Percentiles rank a stretch among this genome's conserved stretches.
phyloP scores from a whole-genome alignment of 2,888 invertebrate genomes.

The Ophioninae sp. region DNA sequence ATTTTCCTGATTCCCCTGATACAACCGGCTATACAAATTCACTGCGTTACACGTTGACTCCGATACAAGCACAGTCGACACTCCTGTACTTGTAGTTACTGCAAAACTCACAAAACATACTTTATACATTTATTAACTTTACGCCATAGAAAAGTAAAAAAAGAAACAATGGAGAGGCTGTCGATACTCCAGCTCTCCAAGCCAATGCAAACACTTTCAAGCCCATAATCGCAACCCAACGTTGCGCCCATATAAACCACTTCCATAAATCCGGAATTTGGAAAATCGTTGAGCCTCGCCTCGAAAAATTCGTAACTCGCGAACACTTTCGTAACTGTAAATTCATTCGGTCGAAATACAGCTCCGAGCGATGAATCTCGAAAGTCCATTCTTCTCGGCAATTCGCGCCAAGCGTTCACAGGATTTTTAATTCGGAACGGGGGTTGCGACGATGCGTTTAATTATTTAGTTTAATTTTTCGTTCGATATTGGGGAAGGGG shows the following conservation, averaged over 20 bases:
- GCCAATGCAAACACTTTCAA: constrained; percentile 35
- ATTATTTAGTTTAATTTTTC: constrained; percentile 21
- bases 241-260: constrained; percentile 27
- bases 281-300: constrained; percentile 41
- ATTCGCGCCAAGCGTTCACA: constrained; percentile 59
- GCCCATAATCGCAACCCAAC: constrained; percentile 36
- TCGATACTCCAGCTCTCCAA: constrained; percentile 77
- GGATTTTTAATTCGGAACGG: constrained; percentile 61
- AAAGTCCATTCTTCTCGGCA: constrained; percentile 38
- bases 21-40: constrained; percentile 36
- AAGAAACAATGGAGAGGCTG: constrained; percentile 69
- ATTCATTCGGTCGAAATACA: neutral
- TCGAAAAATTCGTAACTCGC: neutral
- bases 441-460: constrained; percentile 66
- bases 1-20: constrained; percentile 54
- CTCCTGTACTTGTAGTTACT: constrained; percentile 68
- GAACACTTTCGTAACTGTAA: no score
- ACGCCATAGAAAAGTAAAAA: constrained; percentile 32
- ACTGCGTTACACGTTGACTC: constrained; percentile 28
- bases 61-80: constrained; percentile 70
- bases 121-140: constrained; percentile 22
- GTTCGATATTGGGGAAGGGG: constrained; percentile 43
- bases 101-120: constrained; percentile 32
- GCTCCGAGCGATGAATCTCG: neutral
- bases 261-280: constrained; percentile 44